Conservation (phyloP, 2,888 invertebrate species). For the Eristalis pertinax region DNA sequence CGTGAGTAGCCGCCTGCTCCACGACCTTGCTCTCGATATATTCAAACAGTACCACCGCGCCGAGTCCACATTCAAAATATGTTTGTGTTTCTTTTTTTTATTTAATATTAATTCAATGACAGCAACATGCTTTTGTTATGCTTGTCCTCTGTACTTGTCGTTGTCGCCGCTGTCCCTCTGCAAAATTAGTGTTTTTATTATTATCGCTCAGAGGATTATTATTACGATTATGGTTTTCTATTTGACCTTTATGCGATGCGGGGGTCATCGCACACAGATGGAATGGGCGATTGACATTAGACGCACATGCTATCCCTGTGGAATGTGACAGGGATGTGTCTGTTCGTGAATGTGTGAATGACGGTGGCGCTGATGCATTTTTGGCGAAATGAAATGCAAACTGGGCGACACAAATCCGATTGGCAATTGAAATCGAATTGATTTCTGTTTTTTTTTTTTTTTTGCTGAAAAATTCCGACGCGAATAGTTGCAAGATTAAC, state of each 20-base stretch:
- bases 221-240: conserved; percentile 23
- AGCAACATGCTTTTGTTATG: conserved; percentile 34
- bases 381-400: background rate
- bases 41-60: background rate
- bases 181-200: conserved; percentile 34
- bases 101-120: conserved; percentile 16
- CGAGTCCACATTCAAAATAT: background rate
- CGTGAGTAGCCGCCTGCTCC: background rate
- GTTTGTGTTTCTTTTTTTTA: background rate
- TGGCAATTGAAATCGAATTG: background rate
- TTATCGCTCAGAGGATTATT: conserved; percentile 20
- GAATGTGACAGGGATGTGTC: background rate
- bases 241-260: conserved; percentile 10
- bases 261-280: conserved; percentile 9
- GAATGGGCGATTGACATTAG: conserved; percentile 2
- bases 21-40: background rate
- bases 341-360: background rate
- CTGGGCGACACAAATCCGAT: background rate
- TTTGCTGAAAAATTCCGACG: no score
- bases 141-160: background rate
- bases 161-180: background rate
- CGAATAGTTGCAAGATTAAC: no score
- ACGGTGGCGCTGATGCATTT: background rate
- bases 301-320: conserved; percentile 4
- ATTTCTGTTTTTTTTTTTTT: no score